These are phyloP conservation scores for Apogon talboti DNA, from an alignment of 2,797 vertebrate species.

Conservation along the genomic window DNA sequence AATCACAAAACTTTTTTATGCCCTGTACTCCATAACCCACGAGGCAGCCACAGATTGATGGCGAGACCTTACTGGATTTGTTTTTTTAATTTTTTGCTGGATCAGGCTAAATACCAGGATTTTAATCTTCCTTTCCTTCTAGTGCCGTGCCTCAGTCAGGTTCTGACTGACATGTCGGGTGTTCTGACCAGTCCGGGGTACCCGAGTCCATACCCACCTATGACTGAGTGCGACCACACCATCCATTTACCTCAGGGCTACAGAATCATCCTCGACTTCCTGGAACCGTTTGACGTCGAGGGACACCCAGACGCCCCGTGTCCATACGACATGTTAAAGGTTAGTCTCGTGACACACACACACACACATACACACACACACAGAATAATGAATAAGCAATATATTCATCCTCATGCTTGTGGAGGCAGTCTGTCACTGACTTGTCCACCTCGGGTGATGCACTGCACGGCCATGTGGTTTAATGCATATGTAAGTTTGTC, in stretches of 20 bases:
- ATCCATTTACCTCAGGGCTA: slow-evolving; percentile 84
- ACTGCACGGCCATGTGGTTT: slow-evolving; percentile 44
- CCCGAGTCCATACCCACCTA: slow-evolving; percentile 82
- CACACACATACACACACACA: slow-evolving; percentile 37
- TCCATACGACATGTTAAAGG: slow-evolving; percentile 87
- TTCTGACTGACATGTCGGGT: slow-evolving; percentile 79
- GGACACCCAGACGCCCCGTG: slow-evolving; percentile 81
- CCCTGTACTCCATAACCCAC: not conserved
- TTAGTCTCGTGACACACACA: slow-evolving; percentile 59
- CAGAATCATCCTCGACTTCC: slow-evolving; percentile 84
- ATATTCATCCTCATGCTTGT: slow-evolving; percentile 82
- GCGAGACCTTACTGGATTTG: not conserved
- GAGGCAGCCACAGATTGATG: slow-evolving; percentile 1
- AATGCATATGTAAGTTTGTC: slow-evolving; percentile 59
- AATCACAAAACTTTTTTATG: slow-evolving; percentile 29
- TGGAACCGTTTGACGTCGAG: slow-evolving; percentile 86
- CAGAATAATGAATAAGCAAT: slow-evolving; percentile 71
- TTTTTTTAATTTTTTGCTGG: not conserved
- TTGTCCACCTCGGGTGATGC: slow-evolving; percentile 57
- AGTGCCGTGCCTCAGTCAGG: slow-evolving; percentile 82
- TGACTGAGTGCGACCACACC: slow-evolving; percentile 84
- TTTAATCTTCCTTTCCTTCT: slow-evolving; percentile 22
- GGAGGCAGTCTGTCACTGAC: slow-evolving; percentile 56
- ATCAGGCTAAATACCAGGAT: not conserved
- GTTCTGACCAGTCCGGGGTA: slow-evolving; percentile 84